Evolutionary conservation across 2,797 vertebrate genomes (phyloP).

Genomic region (Chiloscyllium punctatum): DNA sequence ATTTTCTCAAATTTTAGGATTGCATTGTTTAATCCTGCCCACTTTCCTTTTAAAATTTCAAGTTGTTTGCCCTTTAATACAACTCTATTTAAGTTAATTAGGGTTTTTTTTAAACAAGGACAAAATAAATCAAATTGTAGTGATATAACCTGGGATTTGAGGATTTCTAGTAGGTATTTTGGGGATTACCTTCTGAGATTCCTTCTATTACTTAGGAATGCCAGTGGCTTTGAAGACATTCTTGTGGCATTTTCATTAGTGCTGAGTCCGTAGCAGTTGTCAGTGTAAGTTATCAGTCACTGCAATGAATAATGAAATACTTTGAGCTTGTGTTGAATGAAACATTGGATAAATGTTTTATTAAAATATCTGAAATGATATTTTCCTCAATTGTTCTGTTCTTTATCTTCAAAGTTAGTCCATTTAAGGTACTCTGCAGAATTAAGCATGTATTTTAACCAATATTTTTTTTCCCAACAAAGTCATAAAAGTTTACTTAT

Average conservation of each 20-base stretch:
- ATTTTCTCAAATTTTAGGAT: background rate
- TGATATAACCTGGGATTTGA: background rate
- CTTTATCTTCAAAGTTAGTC: background rate
- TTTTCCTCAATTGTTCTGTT: background rate
- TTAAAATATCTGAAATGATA: background rate
- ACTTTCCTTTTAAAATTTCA: background rate
- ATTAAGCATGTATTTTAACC: background rate
- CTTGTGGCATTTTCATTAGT: background rate
- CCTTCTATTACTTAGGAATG: conserved; percentile 4
- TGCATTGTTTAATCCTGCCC: background rate
- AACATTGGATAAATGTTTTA: background rate
- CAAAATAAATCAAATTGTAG: background rate
- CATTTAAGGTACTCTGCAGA: background rate
- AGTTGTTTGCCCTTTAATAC: background rate
- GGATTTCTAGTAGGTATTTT: background rate
- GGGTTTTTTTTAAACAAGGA: too few species aligned
- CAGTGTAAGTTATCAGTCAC: background rate
- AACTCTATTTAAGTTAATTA: background rate
- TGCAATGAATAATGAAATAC: background rate
- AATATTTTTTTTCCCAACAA: background rate
- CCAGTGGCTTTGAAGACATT: background rate
- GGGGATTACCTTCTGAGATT: background rate
- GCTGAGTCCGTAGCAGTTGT: background rate
- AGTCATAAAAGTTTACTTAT: background rate
- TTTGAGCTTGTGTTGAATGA: background rate